Conservation (phyloP, 2,888 invertebrate genomes). For the Lepetodrilus schrolli region DNA sequence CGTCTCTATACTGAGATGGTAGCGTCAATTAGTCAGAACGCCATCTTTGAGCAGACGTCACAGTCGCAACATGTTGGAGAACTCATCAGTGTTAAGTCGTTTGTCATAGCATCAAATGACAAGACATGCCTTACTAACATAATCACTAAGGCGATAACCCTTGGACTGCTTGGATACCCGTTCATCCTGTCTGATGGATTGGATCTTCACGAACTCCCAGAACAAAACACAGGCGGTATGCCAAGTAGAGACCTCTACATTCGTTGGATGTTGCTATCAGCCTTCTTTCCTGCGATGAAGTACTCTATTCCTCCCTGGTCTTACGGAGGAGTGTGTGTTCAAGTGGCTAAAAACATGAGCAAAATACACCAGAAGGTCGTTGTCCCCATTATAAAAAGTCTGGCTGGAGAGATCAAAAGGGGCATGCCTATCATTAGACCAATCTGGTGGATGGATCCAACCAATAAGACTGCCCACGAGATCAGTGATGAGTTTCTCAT, state of each 20-base stretch:
- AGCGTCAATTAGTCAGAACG: constrained; percentile 42
- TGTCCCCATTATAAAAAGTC: constrained; percentile 78
- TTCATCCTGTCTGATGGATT: constrained; percentile 94
- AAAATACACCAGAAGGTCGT: constrained; percentile 30
- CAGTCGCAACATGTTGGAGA: constrained; percentile 87
- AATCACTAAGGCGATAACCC: constrained; percentile 83
- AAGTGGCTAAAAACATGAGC: constrained; percentile 39
- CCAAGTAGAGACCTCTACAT: constrained; percentile 77
- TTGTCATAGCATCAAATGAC: constrained; percentile 87
- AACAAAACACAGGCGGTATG: neutral
- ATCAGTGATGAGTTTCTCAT: constrained; percentile 65
- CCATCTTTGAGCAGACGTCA: constrained; percentile 56
- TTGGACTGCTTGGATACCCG: constrained; percentile 86
- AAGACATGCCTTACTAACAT: constrained; percentile 84
- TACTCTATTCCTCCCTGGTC: constrained; percentile 91
- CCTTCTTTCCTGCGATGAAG: constrained; percentile 92
- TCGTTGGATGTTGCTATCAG: constrained; percentile 88
- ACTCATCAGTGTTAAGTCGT: constrained; percentile 85
- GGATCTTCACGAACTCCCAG: neutral
- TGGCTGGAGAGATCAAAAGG: constrained; percentile 79
- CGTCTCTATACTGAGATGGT: constrained; percentile 50
- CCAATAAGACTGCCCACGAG: constrained; percentile 47
- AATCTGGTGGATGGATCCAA: constrained; percentile 63
- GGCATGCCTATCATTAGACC: constrained; percentile 78
- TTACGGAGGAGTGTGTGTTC: constrained; percentile 81